Base-by-base conservation (phyloP, 1,140 invertebrate species). In the Brachionus plicatilis region DNA sequence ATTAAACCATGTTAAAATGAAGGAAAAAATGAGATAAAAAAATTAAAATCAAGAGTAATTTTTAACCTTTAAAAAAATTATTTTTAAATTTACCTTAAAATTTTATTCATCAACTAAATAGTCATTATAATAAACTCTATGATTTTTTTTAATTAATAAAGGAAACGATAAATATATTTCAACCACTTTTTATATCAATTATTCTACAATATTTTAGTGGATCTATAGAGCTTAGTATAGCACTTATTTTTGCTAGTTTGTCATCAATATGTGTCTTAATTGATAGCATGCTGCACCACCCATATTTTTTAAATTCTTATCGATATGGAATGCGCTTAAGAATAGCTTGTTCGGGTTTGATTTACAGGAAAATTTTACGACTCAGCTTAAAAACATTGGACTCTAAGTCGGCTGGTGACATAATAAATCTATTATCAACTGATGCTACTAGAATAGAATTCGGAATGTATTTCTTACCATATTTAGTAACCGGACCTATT, bases 281-380 rank as follows among this genome's bases (percentile, higher is more conserved):
- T 47, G 93, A 93, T 85, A 92, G 93, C 11, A 89, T 95, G 43
- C 89, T 93, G 1, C 92, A 93, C 86, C 94, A 96, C 90, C 92
- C 93, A 3, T 94, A 93, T 87, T 93, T 95, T 90, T 92, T 95
- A 88, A 92, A 91, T 66, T 92, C 93, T 29, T 88, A 88, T 41
- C 86, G 89, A 56, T 87, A 93, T 85, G 94, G 94, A 41, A 93
- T 95, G 92, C 93, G 94, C 89, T 92, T 94, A 85, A 91, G 94
- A 85, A 91, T 95, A 50, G 93, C 94, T 3, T 93, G 93, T 87
- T 93, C 93, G 86, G 93, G 93, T 0, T 90, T 95, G 47, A 93
- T 95, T 85, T 96, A 95, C 88, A 92, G 93, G 88, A 95, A 95
- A 92, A 93, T 92, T 85, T 24, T 83, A 9, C 14, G 41, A 20